Base-by-base conservation (phyloP, 2,888 invertebrate species). In the Microlaimidae sp. region DNA sequence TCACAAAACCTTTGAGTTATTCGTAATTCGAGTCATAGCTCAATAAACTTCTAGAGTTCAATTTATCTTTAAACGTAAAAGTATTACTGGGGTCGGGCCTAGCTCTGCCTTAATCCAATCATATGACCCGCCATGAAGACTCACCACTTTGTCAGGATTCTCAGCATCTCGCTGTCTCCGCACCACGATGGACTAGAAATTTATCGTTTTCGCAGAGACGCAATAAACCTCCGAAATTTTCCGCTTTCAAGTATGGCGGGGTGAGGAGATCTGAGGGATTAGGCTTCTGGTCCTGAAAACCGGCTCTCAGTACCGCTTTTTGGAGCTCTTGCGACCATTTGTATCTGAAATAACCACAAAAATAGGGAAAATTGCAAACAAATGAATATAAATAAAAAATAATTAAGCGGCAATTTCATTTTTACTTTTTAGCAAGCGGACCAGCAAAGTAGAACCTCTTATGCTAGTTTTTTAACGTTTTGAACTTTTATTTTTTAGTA, bases 51-150 rank as follows among this genome's bases (percentile, higher is more conserved):
- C n/a, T n/a, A n/a, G n/a, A n/a, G n/a, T n/a, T n/a, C n/a, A n/a
- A n/a, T n/a, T n/a, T n/a, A n/a, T n/a, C n/a, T n/a, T n/a, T n/a
- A n/a, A n/a, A n/a, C n/a, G n/a, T n/a, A n/a, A n/a, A n/a, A n/a
- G n/a, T n/a, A n/a, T n/a, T n/a, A n/a, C n/a, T n/a, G n/a, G n/a
- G n/a, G n/a, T n/a, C n/a, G n/a, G n/a, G 26, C 60, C 62, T n/a
- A 54, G 52, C 25, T 57, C 56, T n/a, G n/a, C n/a, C n/a, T n/a
- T n/a, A 2, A 65, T 2, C 76, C 77, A 60, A 83, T 82, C 79
- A 89, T 85, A 69, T 95, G 93, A 66, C 92, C 89, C 1, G 89
- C 89, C 0, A 93, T 85, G 40, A n/a, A 93, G 74, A 61, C 80
- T 79, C 2, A 89, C 85, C 0, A 86, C 86, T 74, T 89, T 82